Percentiles rank a stretch among this genome's conserved stretches.
Conservation (phyloP, 2,797 vertebrate species). For the Lacerta viridis region DNA sequence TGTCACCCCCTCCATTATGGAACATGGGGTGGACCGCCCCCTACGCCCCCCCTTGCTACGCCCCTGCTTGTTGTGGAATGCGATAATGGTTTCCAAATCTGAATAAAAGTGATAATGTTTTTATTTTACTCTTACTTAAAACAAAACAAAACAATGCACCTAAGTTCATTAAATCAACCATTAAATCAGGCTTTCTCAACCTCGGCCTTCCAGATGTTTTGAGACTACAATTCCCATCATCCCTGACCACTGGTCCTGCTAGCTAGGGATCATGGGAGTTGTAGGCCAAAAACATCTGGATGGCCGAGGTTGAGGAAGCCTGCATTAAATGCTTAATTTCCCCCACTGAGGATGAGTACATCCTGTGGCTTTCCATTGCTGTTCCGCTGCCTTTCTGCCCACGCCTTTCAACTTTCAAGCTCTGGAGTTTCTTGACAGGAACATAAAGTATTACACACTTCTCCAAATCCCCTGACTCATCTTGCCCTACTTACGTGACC, state of each 20-base stretch:
- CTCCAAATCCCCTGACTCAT: conserved; percentile 30
- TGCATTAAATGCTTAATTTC: background rate
- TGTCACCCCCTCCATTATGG: too few species aligned
- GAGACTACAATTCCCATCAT: too few species aligned
- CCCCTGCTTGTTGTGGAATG: background rate
- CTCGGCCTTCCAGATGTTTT: too few species aligned
- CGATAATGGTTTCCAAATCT: background rate
- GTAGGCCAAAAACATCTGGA: too few species aligned
- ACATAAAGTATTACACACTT: conserved; percentile 43
- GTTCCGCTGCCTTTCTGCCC: background rate
- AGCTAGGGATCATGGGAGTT: too few species aligned
- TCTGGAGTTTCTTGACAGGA: conserved; percentile 45
- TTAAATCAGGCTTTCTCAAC: background rate
- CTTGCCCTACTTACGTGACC: conserved; percentile 22
- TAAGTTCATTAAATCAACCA: background rate
- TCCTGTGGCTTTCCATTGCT: background rate
- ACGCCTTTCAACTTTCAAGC: conserved; percentile 5
- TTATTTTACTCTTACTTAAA: background rate
- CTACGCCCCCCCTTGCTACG: too few species aligned
- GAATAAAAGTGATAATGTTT: background rate
- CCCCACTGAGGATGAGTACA: background rate
- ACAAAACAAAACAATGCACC: background rate
- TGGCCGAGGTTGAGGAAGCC: too few species aligned
- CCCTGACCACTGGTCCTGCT: too few species aligned
- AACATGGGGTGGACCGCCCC: too few species aligned